Conservation (phyloP, 2,797 vertebrate species). For the Todus mexicanus region DNA sequence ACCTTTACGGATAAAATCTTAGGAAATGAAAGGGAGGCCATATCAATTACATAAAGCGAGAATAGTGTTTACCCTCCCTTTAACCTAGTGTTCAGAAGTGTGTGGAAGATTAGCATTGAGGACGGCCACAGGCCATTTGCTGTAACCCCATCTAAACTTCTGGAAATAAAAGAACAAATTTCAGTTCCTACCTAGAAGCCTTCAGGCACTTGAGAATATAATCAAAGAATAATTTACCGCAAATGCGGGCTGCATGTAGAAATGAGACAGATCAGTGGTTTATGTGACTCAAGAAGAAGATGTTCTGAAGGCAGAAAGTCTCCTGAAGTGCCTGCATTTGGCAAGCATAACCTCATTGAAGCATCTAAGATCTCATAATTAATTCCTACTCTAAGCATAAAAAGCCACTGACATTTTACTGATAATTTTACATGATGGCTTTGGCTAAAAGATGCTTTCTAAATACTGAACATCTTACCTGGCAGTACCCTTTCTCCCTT, state of each 20-base stretch:
- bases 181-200: not conserved
- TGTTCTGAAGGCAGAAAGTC: not conserved
- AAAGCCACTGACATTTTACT: not conserved
- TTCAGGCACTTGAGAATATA: not conserved
- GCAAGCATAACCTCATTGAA: fast-evolving
- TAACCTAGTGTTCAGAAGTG: not conserved
- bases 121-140: not conserved
- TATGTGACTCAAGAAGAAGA: not conserved
- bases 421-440: not conserved
- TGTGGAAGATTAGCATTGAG: constrained; percentile 23
- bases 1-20: not conserved
- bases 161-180: constrained; percentile 1
- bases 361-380: not conserved
- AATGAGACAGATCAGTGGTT: not conserved
- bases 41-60: not conserved
- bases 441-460: not conserved
- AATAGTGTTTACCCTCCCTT: not conserved
- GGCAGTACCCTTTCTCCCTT: not conserved
- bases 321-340: not conserved
- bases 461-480: not conserved
- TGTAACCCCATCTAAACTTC: not conserved
- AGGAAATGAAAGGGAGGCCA: not conserved
- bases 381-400: not conserved
- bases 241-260: not conserved
- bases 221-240: not conserved